phyloP scores from a whole-genome alignment of 1,140 invertebrate genomes.

The Triops cancriformis region DNA sequence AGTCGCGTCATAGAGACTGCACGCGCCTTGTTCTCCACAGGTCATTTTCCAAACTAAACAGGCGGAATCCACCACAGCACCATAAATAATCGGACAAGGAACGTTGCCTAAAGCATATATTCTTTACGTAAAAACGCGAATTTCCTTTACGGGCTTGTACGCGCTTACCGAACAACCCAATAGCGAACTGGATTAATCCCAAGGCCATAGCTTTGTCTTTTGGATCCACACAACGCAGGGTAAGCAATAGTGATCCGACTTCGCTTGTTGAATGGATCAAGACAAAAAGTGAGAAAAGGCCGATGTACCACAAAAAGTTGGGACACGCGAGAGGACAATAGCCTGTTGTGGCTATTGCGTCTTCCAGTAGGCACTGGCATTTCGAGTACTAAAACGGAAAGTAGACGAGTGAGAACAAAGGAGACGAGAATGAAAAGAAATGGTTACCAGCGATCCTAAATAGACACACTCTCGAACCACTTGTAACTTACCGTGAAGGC shows the following conservation, averaged over 20 bases:
- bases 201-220: conserved; percentile 89
- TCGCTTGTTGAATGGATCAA: conserved; percentile 86
- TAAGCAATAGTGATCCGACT: conserved; percentile 81
- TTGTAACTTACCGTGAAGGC: conserved; percentile 36
- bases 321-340: conserved; percentile 68
- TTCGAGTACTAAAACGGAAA: conserved; percentile 52
- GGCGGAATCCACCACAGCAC: conserved; percentile 80
- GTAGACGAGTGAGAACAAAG: background rate
- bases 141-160: background rate
- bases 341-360: conserved; percentile 50
- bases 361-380: conserved; percentile 57
- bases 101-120: conserved; percentile 56
- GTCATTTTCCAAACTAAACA: conserved; percentile 78
- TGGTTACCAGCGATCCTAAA: background rate
- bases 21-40: conserved; percentile 69
- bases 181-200: conserved; percentile 85
- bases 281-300: conserved; percentile 76
- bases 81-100: conserved; percentile 85
- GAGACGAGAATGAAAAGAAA: background rate
- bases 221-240: conserved; percentile 81
- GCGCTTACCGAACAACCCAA: conserved; percentile 74
- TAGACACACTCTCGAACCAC: background rate
- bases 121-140: background rate
- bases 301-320: conserved; percentile 72
- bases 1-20: conserved; percentile 74